A percentile compares a stretch with the other conserved stretches of the same genome.
Evolutionary conservation across 2,888 invertebrate genomes (phyloP).

Genomic region (Steinernema hermaphroditum): DNA sequence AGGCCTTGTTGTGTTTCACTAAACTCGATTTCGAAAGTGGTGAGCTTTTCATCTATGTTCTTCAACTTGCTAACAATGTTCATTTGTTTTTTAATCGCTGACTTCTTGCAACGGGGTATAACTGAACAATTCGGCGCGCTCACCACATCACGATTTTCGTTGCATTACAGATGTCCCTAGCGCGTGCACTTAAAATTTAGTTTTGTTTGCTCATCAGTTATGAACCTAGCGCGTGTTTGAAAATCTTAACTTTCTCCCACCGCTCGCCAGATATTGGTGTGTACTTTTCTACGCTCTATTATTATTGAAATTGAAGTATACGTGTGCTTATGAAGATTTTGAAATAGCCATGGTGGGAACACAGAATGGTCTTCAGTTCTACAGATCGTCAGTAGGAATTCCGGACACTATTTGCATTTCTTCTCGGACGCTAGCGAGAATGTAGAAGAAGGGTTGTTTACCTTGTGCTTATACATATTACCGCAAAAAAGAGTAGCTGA

Average conservation of each 20-base stretch:
- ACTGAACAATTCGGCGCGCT: no score
- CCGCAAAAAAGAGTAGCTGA: conserved; percentile 28
- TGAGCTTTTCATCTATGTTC: no score
- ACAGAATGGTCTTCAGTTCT: no score
- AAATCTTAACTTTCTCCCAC: background rate
- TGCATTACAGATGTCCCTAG: background rate
- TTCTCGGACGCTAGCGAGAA: background rate
- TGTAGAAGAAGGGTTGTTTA: background rate
- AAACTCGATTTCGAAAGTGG: no score
- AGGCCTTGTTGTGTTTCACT: no score
- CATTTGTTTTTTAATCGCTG: no score
- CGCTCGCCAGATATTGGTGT: background rate
- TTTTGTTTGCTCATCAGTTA: conserved; percentile 21
- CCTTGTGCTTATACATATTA: conserved; percentile 19
- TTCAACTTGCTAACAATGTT: no score
- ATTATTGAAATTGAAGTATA: background rate
- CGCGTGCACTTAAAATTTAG: background rate
- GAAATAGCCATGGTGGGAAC: no score
- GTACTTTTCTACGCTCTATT: background rate
- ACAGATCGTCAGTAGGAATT: no score
- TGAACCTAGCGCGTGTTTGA: background rate
- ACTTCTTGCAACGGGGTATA: no score
- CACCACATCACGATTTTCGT: background rate
- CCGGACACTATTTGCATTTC: conserved; percentile 1
- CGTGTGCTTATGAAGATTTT: no score